Evolutionary conservation across 2,888 invertebrate genomes (phyloP).

Genomic region (Cremastinae sp.): DNA sequence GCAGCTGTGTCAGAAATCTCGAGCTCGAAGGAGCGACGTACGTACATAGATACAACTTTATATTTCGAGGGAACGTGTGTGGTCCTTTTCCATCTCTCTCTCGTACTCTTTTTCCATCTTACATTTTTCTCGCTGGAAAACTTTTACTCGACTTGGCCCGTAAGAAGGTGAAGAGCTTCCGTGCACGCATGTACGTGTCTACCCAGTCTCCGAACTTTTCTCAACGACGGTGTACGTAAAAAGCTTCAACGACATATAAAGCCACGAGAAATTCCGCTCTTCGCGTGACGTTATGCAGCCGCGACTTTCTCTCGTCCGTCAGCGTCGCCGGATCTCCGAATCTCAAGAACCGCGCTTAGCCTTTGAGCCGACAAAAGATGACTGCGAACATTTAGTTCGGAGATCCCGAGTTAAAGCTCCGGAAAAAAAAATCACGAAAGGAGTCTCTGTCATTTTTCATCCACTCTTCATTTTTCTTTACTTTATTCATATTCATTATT

Average conservation of each 20-base stretch:
- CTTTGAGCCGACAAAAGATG: constrained; percentile 12
- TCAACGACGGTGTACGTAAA: constrained; percentile 9
- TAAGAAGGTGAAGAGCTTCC: constrained; percentile 43
- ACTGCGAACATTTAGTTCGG: constrained; percentile 2
- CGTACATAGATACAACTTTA: too few relatives aligned
- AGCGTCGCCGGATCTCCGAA: background rate
- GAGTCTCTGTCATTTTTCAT: too few relatives aligned
- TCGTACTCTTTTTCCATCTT: constrained; percentile 56
- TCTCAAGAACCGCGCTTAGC: constrained; percentile 11
- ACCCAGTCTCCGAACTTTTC: constrained; percentile 40
- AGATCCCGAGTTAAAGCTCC: too few relatives aligned
- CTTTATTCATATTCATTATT: too few relatives aligned
- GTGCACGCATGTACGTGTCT: constrained; percentile 18
- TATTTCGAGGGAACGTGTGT: constrained; percentile 57
- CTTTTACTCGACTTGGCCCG: constrained; percentile 43
- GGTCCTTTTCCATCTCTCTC: constrained; percentile 55
- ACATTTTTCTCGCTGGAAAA: constrained; percentile 58
- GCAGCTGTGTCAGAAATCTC: background rate
- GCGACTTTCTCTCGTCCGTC: background rate
- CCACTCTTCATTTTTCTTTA: too few relatives aligned
- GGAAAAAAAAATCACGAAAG: too few relatives aligned
- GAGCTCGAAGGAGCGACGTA: constrained; percentile 21
- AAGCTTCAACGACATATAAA: constrained; percentile 22
- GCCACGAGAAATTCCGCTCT: constrained; percentile 12
- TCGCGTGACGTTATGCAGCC: background rate